phyloP scores from a whole-genome alignment of 2,113 vertebrate species.

The Lepus europaeus region DNA sequence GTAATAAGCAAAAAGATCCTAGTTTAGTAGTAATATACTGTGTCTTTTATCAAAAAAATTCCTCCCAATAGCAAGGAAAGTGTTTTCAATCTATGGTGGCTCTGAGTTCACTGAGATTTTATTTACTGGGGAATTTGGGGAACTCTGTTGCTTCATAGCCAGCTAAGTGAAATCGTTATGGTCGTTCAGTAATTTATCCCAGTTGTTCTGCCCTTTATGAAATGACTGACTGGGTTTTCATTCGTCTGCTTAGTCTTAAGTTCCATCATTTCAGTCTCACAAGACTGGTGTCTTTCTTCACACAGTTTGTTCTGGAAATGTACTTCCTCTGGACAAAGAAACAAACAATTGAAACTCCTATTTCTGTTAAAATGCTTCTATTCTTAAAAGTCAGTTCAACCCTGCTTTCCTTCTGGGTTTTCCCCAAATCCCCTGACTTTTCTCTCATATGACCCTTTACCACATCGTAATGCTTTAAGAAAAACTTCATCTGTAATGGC shows the following conservation, averaged over 20 bases:
- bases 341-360: background rate
- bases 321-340: background rate
- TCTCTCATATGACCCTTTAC: background rate
- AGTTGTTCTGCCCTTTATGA: background rate
- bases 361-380: background rate
- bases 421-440: background rate
- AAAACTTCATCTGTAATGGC: background rate
- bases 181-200: background rate
- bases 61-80: background rate
- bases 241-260: background rate
- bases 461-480: background rate
- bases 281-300: background rate
- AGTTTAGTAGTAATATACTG: background rate
- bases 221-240: background rate
- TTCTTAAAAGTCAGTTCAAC: background rate
- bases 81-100: background rate
- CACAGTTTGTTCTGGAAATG: background rate
- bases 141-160: background rate
- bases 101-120: background rate
- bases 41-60: background rate
- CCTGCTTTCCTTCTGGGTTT: background rate
- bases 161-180: background rate
- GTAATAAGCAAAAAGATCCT: too few relatives aligned
- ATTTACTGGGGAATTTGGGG: background rate
- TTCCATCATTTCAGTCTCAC: conserved; percentile 11